A percentile compares a stretch with the other conserved stretches of the same genome.
These are phyloP conservation scores for Microtus montanus DNA, from an alignment of 2,113 vertebrate genomes.

Conservation along the genomic window DNA sequence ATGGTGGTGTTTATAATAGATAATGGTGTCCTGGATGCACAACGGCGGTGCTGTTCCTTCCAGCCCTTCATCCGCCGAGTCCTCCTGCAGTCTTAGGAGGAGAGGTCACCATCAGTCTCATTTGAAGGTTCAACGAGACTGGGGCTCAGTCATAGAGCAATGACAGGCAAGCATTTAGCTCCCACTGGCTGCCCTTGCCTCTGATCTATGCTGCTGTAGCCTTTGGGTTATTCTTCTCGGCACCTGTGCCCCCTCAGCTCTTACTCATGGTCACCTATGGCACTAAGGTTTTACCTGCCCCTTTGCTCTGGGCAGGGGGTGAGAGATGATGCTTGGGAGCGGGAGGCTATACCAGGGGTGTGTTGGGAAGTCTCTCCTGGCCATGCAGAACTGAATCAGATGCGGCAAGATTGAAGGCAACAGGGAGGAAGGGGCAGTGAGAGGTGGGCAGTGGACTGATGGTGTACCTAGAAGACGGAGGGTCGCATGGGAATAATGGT, in stretches of 20 bases:
- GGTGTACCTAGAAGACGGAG: not conserved
- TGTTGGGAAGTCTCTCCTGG: not conserved
- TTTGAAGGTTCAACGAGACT: not conserved
- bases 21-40: accelerated
- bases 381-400: not conserved
- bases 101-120: not conserved
- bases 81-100: accelerated
- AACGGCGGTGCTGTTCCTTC: not conserved
- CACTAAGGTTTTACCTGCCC: not conserved
- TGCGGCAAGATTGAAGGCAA: not conserved
- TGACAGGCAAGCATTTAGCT: not conserved
- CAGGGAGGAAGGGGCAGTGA: not conserved
- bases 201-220: not conserved
- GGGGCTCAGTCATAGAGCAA: not conserved
- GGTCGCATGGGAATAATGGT: not conserved
- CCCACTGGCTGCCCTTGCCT: not conserved
- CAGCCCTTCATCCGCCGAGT: no score
- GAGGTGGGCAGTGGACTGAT: not conserved
- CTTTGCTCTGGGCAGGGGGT: not conserved
- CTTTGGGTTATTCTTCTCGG: not conserved
- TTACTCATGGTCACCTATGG: accelerated
- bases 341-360: accelerated
- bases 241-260: no score
- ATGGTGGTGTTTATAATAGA: not conserved
- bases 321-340: not conserved